These are phyloP conservation scores for Leptodactylus fuscus DNA, from an alignment of 2,113 vertebrate genomes.

Conservation along the genomic window DNA sequence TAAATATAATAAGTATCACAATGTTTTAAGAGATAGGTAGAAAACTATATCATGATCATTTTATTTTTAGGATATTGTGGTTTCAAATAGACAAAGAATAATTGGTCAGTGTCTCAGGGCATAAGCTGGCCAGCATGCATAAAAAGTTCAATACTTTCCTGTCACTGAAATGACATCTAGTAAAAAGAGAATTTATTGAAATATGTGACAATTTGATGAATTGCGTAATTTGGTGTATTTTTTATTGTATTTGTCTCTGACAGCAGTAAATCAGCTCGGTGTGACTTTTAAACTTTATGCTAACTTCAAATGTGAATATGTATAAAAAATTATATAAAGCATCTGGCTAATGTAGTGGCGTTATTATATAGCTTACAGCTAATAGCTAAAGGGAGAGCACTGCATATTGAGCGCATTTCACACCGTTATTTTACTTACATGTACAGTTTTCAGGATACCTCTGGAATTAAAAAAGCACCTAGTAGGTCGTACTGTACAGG, in stretches of 20 bases:
- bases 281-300: not conserved
- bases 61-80: not conserved
- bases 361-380: not conserved
- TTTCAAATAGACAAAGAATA: not conserved
- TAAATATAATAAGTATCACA: too few species aligned
- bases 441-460: too few species aligned
- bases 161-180: not conserved
- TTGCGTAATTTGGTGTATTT: not conserved
- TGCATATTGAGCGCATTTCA: not conserved
- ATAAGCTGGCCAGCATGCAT: not conserved
- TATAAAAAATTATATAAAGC: too few species aligned
- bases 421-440: too few species aligned
- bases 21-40: too few species aligned
- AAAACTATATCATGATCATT: too few species aligned
- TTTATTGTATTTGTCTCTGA: not conserved
- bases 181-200: not conserved
- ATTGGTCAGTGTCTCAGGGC: not conserved
- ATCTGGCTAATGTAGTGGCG: too few species aligned
- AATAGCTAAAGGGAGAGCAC: not conserved
- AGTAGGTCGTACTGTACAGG: too few species aligned
- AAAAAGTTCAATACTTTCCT: not conserved
- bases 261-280: not conserved
- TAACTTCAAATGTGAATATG: not conserved
- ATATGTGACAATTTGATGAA: not conserved
- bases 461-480: too few species aligned